These are phyloP conservation scores for Sakesphorus luctuosus DNA, from an alignment of 2,113 vertebrate species.

Conservation along the genomic window DNA sequence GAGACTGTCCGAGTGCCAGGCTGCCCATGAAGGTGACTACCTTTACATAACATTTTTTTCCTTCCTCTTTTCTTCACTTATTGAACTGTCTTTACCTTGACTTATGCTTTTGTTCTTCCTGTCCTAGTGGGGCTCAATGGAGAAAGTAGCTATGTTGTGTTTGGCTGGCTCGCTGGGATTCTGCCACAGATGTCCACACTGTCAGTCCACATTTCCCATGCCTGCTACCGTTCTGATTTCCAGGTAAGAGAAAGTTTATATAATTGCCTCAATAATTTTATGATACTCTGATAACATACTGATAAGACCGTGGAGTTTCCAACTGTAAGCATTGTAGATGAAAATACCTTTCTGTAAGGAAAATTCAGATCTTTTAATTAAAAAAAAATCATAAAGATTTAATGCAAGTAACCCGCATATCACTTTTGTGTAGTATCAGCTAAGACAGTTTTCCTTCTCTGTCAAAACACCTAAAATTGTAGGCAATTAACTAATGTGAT, in stretches of 20 bases:
- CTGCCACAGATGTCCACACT: not conserved
- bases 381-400: constrained; percentile 22
- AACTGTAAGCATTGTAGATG: not conserved
- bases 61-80: not conserved
- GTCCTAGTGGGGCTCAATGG: not conserved
- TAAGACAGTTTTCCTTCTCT: constrained; percentile 63
- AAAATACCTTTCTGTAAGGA: constrained; percentile 18
- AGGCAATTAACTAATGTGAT: constrained; percentile 67
- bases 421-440: constrained; percentile 25
- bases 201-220: not conserved
- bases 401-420: not conserved
- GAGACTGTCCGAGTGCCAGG: not conserved
- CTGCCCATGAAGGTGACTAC: not conserved
- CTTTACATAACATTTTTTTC: not conserved
- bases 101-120: not conserved
- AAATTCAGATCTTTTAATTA: constrained; percentile 14
- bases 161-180: not conserved
- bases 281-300: not conserved
- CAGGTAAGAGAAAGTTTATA: not conserved
- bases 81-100: not conserved
- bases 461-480: constrained; percentile 64
- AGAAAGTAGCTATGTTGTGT: not conserved
- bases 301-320: not conserved
- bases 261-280: not conserved
- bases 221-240: not conserved